phyloP scores from a whole-genome alignment of 2,113 vertebrate species.

The Capreolus pygargus region DNA sequence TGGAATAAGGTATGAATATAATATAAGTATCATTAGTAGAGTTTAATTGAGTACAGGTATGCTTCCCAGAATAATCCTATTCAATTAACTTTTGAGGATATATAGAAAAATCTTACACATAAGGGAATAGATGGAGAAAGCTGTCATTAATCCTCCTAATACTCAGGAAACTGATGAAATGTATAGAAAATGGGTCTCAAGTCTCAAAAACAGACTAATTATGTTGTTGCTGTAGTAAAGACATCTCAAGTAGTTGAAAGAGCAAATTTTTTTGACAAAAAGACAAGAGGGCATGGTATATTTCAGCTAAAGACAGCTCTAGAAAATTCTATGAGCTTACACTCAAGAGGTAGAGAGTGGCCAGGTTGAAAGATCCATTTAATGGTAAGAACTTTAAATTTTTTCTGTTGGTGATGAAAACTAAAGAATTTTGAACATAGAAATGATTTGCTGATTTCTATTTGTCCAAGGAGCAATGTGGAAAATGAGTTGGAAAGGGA shows the following conservation, averaged over 20 bases:
- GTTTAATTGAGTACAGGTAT: background rate
- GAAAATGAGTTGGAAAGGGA: background rate
- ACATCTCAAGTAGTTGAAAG: background rate
- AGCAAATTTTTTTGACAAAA: background rate
- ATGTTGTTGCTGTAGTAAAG: background rate
- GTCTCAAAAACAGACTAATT: background rate
- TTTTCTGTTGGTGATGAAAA: background rate
- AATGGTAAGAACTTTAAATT: background rate
- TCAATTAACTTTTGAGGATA: background rate
- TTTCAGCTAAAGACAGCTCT: background rate
- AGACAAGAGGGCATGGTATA: background rate
- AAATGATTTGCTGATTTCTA: background rate
- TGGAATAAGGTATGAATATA: constrained; percentile 92
- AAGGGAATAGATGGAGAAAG: background rate
- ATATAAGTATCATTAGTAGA: background rate
- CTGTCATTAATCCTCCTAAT: background rate
- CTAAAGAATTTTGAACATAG: background rate
- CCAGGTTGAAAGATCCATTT: background rate
- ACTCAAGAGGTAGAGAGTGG: background rate
- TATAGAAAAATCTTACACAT: background rate
- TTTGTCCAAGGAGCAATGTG: background rate
- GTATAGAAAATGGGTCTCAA: background rate
- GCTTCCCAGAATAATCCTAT: background rate
- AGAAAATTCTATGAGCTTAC: background rate
- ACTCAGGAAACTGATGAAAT: background rate